Percentiles rank a stretch among this genome's conserved stretches.
Conservation (phyloP, 2,888 invertebrate genomes). For the Micoletzkya japonica region DNA sequence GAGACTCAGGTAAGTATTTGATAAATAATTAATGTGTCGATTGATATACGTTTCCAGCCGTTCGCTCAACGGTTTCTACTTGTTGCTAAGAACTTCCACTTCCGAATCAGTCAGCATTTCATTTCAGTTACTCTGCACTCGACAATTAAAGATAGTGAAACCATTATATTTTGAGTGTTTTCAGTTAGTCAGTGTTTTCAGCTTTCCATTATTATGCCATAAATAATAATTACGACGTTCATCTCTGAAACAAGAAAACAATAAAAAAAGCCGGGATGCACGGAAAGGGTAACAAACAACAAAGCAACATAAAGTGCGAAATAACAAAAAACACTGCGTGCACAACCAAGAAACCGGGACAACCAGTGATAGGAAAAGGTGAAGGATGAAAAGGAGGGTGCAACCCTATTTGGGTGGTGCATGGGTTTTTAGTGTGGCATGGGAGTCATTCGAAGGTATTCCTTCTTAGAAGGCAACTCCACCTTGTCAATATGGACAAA, state of each 20-base stretch:
- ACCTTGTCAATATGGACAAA: constrained; percentile 34
- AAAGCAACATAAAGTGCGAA: not conserved
- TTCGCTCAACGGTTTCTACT: constrained; percentile 7
- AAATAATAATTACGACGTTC: not conserved
- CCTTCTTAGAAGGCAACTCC: constrained; percentile 55
- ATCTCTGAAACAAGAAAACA: not conserved
- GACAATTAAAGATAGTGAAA: not conserved
- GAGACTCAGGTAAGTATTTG: not conserved
- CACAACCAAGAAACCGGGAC: no score
- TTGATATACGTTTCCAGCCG: not conserved
- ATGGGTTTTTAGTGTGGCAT: no score
- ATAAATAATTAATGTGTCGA: not conserved
- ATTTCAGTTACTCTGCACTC: constrained; percentile 10
- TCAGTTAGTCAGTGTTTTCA: not conserved
- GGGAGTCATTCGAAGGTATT: constrained; percentile 47
- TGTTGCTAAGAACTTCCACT: constrained; percentile 13
- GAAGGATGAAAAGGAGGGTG: not conserved
- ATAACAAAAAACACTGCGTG: not conserved
- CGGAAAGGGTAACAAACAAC: constrained; percentile 10
- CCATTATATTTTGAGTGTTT: not conserved
- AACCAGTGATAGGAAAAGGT: not conserved
- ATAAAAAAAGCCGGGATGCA: not conserved
- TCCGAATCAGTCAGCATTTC: constrained; percentile 7
- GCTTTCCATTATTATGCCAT: not conserved
- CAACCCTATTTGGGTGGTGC: no score